A percentile compares a stretch with the other conserved stretches of the same genome.
These are phyloP conservation scores for Epizoanthus illoricatus DNA, from an alignment of 92 coral and sea anemone genomes.

Conservation along the genomic window DNA sequence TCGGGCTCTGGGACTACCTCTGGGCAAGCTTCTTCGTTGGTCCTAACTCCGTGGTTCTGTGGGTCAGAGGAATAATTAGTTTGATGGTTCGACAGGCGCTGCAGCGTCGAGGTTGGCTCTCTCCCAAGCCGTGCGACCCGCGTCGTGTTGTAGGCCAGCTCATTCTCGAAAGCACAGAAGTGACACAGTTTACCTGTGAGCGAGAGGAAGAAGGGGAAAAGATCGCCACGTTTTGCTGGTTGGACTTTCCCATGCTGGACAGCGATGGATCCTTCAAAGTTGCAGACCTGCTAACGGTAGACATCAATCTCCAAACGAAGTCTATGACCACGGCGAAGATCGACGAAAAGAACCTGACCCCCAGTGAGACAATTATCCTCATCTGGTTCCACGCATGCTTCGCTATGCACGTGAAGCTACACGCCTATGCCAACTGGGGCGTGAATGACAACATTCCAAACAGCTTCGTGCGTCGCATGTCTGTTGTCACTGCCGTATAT, in stretches of 20 bases:
- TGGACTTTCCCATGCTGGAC: slow-evolving; percentile 7
- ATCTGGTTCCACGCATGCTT: neutral
- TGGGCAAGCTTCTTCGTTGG: slow-evolving; percentile 7
- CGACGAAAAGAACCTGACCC: neutral
- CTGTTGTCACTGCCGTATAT: slow-evolving; percentile 16
- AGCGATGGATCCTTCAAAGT: neutral
- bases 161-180: slow-evolving; percentile 23
- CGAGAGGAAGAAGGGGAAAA: neutral
- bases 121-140: slow-evolving; percentile 7
- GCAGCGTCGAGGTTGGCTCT: slow-evolving; percentile 1
- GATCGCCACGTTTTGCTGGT: slow-evolving; percentile 28
- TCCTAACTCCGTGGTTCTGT: slow-evolving; percentile 1
- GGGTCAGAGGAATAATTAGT: neutral
- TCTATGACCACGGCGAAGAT: neutral
- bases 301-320: slow-evolving; percentile 12
- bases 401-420: neutral
- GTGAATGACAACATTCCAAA: slow-evolving; percentile 14
- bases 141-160: slow-evolving; percentile 5
- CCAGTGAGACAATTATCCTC: slow-evolving; percentile 4
- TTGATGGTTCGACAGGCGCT: slow-evolving; percentile 2
- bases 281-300: neutral
- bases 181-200: slow-evolving; percentile 10
- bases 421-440: slow-evolving; percentile 28
- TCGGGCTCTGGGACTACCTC: neutral
- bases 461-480: slow-evolving; percentile 26